phyloP scores from a whole-genome alignment of 2,797 vertebrate genomes.

The Nasua narica region DNA sequence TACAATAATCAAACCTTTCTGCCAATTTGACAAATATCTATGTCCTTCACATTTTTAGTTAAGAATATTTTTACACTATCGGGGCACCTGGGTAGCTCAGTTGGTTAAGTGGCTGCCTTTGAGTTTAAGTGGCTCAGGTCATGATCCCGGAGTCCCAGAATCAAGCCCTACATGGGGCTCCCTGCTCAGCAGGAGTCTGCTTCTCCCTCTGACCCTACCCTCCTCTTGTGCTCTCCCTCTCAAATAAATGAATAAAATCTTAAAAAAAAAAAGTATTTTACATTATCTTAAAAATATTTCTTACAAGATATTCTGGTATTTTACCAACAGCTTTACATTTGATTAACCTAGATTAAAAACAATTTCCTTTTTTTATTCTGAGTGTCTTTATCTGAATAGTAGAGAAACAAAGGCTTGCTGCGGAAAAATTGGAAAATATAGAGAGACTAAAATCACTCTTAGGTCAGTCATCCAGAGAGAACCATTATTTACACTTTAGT shows the following conservation, averaged over 20 bases:
- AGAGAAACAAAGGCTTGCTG: constrained; percentile 22
- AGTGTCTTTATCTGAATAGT: neutral
- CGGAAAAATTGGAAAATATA: constrained; percentile 15
- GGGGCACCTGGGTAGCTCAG: too few species aligned
- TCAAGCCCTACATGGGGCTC: too few species aligned
- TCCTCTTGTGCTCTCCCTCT: too few species aligned
- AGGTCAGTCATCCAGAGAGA: neutral
- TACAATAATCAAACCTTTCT: neutral
- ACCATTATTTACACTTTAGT: constrained; percentile 13
- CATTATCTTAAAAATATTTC: constrained; percentile 12
- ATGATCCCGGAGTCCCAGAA: too few species aligned
- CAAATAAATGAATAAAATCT: too few species aligned
- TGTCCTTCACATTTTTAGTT: constrained; percentile 6
- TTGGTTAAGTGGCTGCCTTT: too few species aligned
- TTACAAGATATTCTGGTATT: neutral
- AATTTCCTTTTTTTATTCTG: neutral
- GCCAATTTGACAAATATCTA: neutral
- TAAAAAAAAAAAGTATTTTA: neutral
- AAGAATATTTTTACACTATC: neutral
- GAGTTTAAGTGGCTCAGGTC: too few species aligned
- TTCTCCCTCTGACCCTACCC: too few species aligned
- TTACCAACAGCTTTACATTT: constrained; percentile 45
- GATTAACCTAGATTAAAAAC: neutral
- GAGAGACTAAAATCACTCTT: constrained; percentile 24
- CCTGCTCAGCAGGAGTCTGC: too few species aligned